A percentile compares a stretch with the other conserved stretches of the same genome.
Conservation (phyloP, 2,113 vertebrate genomes). For the Gambusia affinis region DNA sequence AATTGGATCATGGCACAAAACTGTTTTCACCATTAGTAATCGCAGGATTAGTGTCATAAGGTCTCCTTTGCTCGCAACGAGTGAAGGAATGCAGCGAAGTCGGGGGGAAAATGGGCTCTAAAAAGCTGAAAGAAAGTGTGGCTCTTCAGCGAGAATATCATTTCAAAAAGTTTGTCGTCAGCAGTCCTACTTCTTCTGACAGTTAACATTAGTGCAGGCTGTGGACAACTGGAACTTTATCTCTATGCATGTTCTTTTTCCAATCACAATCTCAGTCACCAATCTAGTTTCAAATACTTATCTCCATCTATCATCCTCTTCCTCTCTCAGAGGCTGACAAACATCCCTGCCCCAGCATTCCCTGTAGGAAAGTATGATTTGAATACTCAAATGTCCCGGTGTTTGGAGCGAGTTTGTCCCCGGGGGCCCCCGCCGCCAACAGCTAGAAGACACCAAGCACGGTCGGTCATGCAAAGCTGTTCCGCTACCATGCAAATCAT, state of each 20-base stretch:
- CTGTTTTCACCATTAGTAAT: constrained; percentile 56
- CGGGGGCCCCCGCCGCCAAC: neutral
- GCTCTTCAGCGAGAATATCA: neutral
- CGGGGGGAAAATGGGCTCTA: neutral
- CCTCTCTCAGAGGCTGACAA: constrained; percentile 2
- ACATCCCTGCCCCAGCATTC: constrained; percentile 5
- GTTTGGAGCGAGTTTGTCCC: constrained; percentile 6
- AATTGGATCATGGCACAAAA: constrained; percentile 60
- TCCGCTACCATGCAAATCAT: constrained; percentile 70
- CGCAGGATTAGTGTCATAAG: constrained; percentile 66
- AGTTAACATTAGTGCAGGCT: neutral
- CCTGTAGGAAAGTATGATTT: constrained; percentile 37
- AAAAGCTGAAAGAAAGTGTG: neutral
- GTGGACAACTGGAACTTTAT: neutral
- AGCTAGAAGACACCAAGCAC: constrained; percentile 49
- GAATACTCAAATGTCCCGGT: constrained; percentile 68
- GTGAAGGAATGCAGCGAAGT: constrained; percentile 42
- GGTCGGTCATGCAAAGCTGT: constrained; percentile 67
- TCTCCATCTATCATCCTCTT: constrained; percentile 7
- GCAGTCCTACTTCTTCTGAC: neutral
- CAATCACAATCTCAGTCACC: constrained; percentile 6
- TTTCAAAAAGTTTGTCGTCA: neutral
- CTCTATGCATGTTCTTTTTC: neutral
- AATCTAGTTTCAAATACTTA: constrained; percentile 3
- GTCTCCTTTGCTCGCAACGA: constrained; percentile 41